phyloP scores from a whole-genome alignment of 2,797 vertebrate genomes.

The Tauraco hartlaubi region DNA sequence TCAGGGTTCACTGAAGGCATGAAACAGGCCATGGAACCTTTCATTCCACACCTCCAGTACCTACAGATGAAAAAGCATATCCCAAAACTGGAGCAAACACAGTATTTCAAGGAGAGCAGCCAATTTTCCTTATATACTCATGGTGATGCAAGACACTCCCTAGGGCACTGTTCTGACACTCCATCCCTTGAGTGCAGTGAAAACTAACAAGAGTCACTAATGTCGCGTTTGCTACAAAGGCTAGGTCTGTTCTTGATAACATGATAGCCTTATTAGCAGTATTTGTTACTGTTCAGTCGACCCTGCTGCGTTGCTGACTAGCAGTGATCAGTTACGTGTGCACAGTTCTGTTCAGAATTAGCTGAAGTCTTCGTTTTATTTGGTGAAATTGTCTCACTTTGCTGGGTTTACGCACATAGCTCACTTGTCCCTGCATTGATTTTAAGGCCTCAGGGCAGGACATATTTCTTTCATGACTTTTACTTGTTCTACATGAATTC shows the following conservation, averaged over 20 bases:
- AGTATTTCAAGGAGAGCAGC: not conserved
- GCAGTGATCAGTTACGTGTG: rapidly evolving
- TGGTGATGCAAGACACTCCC: not conserved
- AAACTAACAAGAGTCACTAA: slow-evolving; percentile 6
- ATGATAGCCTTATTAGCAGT: not conserved
- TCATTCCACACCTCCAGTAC: not conserved
- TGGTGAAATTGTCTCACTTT: not conserved
- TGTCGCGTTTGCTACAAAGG: not conserved
- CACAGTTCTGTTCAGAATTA: not conserved
- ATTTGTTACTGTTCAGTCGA: slow-evolving; percentile 5
- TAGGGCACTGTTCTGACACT: not conserved
- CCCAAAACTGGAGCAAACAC: not conserved
- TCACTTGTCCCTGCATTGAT: not conserved
- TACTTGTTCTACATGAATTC: slow-evolving; percentile 14
- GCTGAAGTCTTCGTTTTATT: not conserved
- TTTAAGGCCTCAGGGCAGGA: slow-evolving; percentile 5
- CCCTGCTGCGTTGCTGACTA: not conserved
- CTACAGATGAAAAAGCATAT: not conserved
- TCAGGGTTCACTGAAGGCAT: not conserved
- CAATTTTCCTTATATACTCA: not conserved
- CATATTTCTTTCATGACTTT: not conserved
- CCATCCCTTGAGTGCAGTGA: not conserved
- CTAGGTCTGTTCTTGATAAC: not conserved
- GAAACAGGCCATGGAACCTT: not conserved
- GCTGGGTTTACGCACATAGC: not conserved